Evolutionary conservation across 2,113 vertebrate species (phyloP).

Genomic region (Xenopus tropicalis): UCB_Xtro_10.0 CM004445.2:125169001-125169500

Average conservation of each 20-base stretch:
- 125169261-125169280: too few species aligned
- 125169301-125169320: too few species aligned
- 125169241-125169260: background rate
- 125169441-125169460: too few species aligned
- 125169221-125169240: background rate
- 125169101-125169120: background rate
- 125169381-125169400: too few species aligned
- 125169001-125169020: slow-evolving; percentile 21
- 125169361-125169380: too few species aligned
- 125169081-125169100: background rate
- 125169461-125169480: too few species aligned
- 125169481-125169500: too few species aligned
- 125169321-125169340: too few species aligned
- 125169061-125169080: slow-evolving; percentile 11
- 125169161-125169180: background rate
- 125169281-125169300: too few species aligned
- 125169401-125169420: too few species aligned
- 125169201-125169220: background rate
- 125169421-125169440: too few species aligned
- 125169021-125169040: slow-evolving; percentile 14
- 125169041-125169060: slow-evolving; percentile 12
- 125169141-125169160: background rate
- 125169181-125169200: background rate
- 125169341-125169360: too few species aligned
- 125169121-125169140: background rate